Conservation (phyloP, 2,113 vertebrate species). For the Polypterus senegalus region DNA sequence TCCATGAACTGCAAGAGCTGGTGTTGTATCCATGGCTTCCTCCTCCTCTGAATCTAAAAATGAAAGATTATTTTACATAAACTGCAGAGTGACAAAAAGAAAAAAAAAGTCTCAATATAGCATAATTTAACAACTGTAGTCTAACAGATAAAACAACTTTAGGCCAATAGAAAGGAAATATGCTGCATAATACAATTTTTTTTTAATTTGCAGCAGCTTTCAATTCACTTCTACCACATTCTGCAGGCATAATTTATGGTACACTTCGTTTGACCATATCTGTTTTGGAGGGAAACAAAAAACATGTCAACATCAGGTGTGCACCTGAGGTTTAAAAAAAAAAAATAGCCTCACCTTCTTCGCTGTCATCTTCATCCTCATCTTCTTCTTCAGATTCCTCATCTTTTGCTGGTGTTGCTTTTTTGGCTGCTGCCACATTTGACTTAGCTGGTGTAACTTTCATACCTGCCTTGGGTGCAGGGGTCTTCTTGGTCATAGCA, state of each 20-base stretch:
- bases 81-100: background rate
- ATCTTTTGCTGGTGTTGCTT: slow-evolving; percentile 17
- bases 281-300: too few species aligned
- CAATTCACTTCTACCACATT: too few species aligned
- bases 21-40: slow-evolving; percentile 72
- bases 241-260: too few species aligned
- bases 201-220: too few species aligned
- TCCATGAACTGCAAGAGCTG: slow-evolving; percentile 46
- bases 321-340: too few species aligned
- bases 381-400: slow-evolving; percentile 60
- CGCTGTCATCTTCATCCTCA: slow-evolving; percentile 31
- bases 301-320: slow-evolving; percentile 22
- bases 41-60: slow-evolving; percentile 69
- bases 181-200: too few species aligned
- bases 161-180: too few species aligned
- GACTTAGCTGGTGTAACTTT: slow-evolving; percentile 24
- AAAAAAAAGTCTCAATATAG: background rate
- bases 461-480: slow-evolving; percentile 28
- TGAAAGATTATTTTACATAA: background rate
- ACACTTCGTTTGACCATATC: too few species aligned
- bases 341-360: slow-evolving; percentile 42
- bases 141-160: too few species aligned
- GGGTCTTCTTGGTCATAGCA: slow-evolving; percentile 33
- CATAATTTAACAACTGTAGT: background rate
- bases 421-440: slow-evolving; percentile 7